Percentiles rank a stretch among this genome's conserved stretches.
These are phyloP conservation scores for Sus cebifrons DNA, from an alignment of 2,797 vertebrate species.

Conservation along the genomic window DNA sequence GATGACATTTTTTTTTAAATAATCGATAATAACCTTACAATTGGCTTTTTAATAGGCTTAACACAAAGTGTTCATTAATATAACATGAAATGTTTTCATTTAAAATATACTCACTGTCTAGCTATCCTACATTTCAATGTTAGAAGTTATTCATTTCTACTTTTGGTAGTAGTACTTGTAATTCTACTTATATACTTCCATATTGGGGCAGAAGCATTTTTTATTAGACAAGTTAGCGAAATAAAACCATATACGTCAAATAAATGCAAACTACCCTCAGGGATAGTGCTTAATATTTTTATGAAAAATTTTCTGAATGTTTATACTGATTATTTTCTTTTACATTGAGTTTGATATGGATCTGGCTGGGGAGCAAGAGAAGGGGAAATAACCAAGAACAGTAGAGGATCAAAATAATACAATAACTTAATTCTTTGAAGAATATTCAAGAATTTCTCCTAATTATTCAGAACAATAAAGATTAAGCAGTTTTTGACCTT, in stretches of 20 bases:
- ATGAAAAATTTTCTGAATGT: conserved; percentile 14
- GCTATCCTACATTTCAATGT: conserved; percentile 67
- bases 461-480: conserved; percentile 51
- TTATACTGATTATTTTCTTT: conserved; percentile 68
- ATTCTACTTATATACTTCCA: conserved; percentile 72
- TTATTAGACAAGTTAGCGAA: conserved; percentile 63
- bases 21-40: conserved; percentile 45
- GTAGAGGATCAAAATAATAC: neutral
- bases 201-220: conserved; percentile 80
- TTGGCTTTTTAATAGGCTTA: conserved; percentile 74
- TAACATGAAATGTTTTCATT: conserved; percentile 43
- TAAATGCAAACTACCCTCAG: conserved; percentile 52
- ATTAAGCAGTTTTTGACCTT: neutral
- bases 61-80: conserved; percentile 38
- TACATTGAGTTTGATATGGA: conserved; percentile 48
- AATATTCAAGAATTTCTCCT: neutral
- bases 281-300: conserved; percentile 66
- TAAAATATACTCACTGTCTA: conserved; percentile 75
- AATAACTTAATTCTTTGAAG: conserved; percentile 3
- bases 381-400: neutral
- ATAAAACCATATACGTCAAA: conserved; percentile 35
- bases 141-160: conserved; percentile 30
- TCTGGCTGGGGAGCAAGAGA: neutral
- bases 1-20: neutral
- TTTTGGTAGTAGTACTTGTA: conserved; percentile 72